Evolutionary conservation across 2,797 vertebrate species (phyloP).

Genomic region (Danio jaintianensis): DNA sequence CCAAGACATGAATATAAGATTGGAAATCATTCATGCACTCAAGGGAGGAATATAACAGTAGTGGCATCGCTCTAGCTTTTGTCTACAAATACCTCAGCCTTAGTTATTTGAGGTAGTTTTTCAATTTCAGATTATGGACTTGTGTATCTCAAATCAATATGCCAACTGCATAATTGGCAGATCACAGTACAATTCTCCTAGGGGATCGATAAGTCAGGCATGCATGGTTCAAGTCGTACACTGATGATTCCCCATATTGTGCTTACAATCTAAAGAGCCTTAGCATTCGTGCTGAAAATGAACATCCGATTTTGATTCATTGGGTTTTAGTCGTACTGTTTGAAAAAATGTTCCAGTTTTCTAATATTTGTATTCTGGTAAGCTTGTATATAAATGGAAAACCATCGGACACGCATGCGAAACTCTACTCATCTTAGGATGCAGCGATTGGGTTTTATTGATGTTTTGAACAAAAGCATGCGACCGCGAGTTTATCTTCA

Average conservation of each 20-base stretch:
- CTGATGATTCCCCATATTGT: constrained; percentile 18
- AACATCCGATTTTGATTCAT: background rate
- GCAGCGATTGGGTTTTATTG: constrained; percentile 62
- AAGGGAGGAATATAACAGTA: no score
- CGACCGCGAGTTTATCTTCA: constrained; percentile 57
- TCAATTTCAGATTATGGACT: background rate
- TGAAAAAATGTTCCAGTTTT: constrained; percentile 47
- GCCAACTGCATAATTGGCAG: constrained; percentile 23
- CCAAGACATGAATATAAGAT: background rate
- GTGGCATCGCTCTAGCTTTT: background rate
- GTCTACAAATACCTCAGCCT: constrained; percentile 8
- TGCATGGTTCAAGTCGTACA: constrained; percentile 19
- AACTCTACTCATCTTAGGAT: constrained; percentile 56
- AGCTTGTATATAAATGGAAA: constrained; percentile 39
- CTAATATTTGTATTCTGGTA: constrained; percentile 54
- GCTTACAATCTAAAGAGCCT: constrained; percentile 35
- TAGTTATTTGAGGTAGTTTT: constrained; percentile 27
- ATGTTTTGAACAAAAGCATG: constrained; percentile 75
- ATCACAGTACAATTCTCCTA: constrained; percentile 54
- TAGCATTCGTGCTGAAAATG: constrained; percentile 27
- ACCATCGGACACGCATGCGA: constrained; percentile 67
- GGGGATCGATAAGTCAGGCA: constrained; percentile 33
- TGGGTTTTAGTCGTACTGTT: constrained; percentile 9
- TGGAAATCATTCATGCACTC: background rate
- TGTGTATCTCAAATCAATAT: constrained; percentile 5